These are phyloP conservation scores for Murina feae DNA, from an alignment of 2,113 vertebrate genomes.

Conservation along the genomic window DNA sequence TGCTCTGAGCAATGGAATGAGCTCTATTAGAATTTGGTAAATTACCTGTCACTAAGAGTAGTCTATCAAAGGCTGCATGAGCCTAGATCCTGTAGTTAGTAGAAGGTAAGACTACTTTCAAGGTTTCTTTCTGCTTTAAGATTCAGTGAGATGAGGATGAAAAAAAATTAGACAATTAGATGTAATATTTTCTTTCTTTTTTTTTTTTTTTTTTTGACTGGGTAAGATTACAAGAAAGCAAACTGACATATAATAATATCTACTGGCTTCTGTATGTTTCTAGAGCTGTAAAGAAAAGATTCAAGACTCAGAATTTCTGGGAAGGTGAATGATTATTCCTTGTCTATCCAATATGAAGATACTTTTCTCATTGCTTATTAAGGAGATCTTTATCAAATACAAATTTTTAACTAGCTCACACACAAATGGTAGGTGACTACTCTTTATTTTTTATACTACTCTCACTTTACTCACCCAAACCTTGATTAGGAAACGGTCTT, in stretches of 20 bases:
- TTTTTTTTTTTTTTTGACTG: neutral
- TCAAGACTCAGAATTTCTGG: neutral
- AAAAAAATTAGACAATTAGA: neutral
- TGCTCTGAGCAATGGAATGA: neutral
- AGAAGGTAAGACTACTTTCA: neutral
- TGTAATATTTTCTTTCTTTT: too few species aligned
- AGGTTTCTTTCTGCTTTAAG: neutral
- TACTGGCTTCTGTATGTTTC: neutral
- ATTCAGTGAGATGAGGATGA: neutral
- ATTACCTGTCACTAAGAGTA: neutral
- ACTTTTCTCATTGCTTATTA: neutral
- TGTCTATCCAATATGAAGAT: neutral
- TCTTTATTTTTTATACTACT: neutral
- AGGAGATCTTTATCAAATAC: neutral
- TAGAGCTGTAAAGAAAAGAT: neutral
- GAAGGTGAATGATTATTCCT: neutral
- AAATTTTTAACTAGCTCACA: neutral
- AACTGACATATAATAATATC: neutral
- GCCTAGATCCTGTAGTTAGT: neutral
- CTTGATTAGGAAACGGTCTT: slow-evolving; percentile 24
- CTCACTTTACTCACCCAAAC: slow-evolving; percentile 26
- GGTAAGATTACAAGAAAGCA: neutral
- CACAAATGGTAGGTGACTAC: too few species aligned
- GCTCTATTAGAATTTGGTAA: neutral
- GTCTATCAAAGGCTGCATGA: neutral